A percentile compares a stretch with the other conserved stretches of the same genome.
phyloP scores from a whole-genome alignment of 2,888 invertebrate species.

The Oxycera nigricornis region DNA sequence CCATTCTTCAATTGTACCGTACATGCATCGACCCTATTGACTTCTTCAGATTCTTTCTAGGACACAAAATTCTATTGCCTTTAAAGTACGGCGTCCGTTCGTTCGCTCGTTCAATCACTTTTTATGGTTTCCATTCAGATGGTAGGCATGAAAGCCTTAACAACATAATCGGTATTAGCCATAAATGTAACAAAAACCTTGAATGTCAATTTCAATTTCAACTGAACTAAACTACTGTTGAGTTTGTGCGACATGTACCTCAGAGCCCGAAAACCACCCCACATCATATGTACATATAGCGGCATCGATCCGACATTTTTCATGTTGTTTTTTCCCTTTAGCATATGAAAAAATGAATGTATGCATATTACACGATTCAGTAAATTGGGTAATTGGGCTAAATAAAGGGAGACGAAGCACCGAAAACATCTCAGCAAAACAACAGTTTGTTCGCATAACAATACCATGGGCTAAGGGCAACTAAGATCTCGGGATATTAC shows the following conservation, averaged over 20 bases:
- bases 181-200: slow-evolving; percentile 38
- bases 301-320: slow-evolving; percentile 36
- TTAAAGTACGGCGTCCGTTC: background rate
- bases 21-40: too few species aligned
- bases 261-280: background rate
- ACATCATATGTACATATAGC: background rate
- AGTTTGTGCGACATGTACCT: background rate
- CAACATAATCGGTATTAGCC: slow-evolving; percentile 37
- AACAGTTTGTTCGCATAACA: slow-evolving; percentile 21
- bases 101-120: slow-evolving; percentile 30
- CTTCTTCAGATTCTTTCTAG: too few species aligned
- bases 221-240: slow-evolving; percentile 21
- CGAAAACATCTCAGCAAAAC: background rate
- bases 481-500: slow-evolving; percentile 4
- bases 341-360: slow-evolving; percentile 28
- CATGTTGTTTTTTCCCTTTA: slow-evolving; percentile 26
- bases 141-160: slow-evolving; percentile 30
- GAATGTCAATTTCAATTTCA: slow-evolving; percentile 41
- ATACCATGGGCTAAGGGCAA: background rate
- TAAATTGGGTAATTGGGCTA: slow-evolving; percentile 41
- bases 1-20: too few species aligned
- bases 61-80: too few species aligned
- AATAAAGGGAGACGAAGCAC: background rate
- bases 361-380: slow-evolving; percentile 39
- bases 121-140: slow-evolving; percentile 38